A percentile compares a stretch with the other conserved stretches of the same genome.
Evolutionary conservation across 2,113 vertebrate species (phyloP).

Genomic region (Macrotus californicus): DNA sequence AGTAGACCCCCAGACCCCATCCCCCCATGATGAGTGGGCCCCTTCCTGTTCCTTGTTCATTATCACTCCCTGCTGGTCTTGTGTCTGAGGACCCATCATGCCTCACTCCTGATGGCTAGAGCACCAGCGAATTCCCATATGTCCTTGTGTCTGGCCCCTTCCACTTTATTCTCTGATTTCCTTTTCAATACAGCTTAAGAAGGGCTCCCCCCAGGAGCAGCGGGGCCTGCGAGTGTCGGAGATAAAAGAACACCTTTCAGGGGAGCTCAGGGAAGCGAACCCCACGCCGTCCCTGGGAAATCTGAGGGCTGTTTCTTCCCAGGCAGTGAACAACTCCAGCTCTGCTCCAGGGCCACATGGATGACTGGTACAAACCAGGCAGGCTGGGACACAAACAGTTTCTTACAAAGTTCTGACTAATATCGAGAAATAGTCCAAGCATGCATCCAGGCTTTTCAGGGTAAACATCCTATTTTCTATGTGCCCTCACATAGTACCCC

Average conservation of each 20-base stretch:
- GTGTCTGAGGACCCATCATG: neutral
- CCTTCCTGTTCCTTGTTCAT: neutral
- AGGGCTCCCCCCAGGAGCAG: neutral
- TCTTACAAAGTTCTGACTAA: neutral
- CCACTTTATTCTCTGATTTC: neutral
- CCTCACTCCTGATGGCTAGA: neutral
- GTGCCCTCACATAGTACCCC: neutral
- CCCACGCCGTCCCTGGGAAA: neutral
- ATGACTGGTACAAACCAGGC: neutral
- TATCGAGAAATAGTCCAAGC: neutral
- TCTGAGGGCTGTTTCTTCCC: neutral
- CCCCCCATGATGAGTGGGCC: neutral
- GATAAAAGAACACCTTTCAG: neutral
- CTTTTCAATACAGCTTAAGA: neutral
- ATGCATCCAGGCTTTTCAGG: neutral
- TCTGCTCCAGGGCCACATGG: neutral
- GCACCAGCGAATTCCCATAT: neutral
- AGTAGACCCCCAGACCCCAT: neutral
- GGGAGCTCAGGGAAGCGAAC: neutral
- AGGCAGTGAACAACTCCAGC: neutral
- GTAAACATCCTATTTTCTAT: neutral
- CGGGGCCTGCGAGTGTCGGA: neutral
- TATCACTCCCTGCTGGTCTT: neutral
- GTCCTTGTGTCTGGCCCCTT: neutral
- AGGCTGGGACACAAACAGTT: neutral